phyloP scores from a whole-genome alignment of 1,140 invertebrate species.

The Trichomalopsis sarcophagae region DNA sequence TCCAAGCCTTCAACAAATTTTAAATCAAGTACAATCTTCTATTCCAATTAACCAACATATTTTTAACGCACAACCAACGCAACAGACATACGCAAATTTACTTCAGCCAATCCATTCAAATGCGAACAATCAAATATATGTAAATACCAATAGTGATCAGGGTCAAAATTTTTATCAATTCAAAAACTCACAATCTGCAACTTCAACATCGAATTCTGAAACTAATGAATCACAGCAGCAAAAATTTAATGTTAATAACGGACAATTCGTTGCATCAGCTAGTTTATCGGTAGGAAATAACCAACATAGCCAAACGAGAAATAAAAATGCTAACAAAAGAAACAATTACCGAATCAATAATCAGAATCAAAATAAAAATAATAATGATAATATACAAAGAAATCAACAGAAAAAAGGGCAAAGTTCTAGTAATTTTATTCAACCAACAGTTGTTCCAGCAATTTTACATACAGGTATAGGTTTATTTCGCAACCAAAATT shows the following conservation, averaged over 20 bases:
- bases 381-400: conserved; percentile 34
- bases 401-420: conserved; percentile 54
- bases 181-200: conserved; percentile 11
- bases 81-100: conserved; percentile 61
- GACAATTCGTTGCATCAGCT: conserved; percentile 59
- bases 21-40: conserved; percentile 53
- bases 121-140: conserved; percentile 15
- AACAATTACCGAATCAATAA: background rate
- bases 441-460: conserved; percentile 63
- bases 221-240: background rate
- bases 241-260: conserved; percentile 33
- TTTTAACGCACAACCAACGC: conserved; percentile 62
- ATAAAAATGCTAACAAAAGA: conserved; percentile 34
- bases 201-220: background rate
- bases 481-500: conserved; percentile 53
- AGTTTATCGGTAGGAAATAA: conserved; percentile 59
- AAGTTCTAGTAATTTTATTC: conserved; percentile 61
- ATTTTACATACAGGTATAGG: conserved; percentile 60
- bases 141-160: conserved; percentile 60
- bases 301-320: conserved; percentile 48
- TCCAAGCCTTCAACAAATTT: conserved; percentile 58
- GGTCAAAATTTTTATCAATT: conserved; percentile 57
- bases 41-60: conserved; percentile 61
- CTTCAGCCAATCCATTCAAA: conserved; percentile 33
- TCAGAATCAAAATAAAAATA: conserved; percentile 27